Percentiles rank a stretch among this genome's conserved stretches.
These are phyloP conservation scores for Andrena trimmerana DNA, from an alignment of 2,888 invertebrate genomes.

Conservation along the genomic window DNA sequence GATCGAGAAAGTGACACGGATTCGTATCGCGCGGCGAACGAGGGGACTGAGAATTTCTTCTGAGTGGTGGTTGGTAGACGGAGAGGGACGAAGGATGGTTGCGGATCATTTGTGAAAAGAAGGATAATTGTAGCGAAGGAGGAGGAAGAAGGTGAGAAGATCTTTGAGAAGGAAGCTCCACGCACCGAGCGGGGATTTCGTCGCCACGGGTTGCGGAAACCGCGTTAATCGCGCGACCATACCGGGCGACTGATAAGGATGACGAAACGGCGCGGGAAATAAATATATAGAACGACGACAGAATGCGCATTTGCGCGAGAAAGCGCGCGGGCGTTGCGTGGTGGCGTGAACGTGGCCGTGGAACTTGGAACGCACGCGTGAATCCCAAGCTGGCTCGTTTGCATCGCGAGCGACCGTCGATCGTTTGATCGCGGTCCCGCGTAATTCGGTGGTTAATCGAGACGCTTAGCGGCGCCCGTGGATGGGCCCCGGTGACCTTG, in stretches of 20 bases:
- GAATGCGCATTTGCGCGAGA: slow-evolving; percentile 26
- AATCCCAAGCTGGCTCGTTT: slow-evolving; percentile 16
- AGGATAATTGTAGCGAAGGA: too few relatives aligned
- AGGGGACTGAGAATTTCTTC: too few relatives aligned
- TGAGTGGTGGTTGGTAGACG: too few relatives aligned
- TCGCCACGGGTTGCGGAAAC: slow-evolving; percentile 1
- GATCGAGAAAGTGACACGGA: too few relatives aligned
- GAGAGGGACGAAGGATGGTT: too few relatives aligned
- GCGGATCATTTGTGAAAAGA: too few relatives aligned
- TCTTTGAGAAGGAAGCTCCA: not conserved
- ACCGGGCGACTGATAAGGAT: slow-evolving; percentile 55
- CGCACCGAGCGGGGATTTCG: not conserved
- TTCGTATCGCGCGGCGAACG: too few relatives aligned
- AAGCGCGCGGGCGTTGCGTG: slow-evolving; percentile 26
- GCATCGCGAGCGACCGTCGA: not conserved
- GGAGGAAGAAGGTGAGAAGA: too few relatives aligned
- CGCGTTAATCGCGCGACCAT: slow-evolving; percentile 16
- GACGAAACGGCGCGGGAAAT: slow-evolving; percentile 40
- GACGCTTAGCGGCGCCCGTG: not conserved
- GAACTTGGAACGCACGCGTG: slow-evolving; percentile 13
- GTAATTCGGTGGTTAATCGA: not conserved
- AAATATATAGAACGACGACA: slow-evolving; percentile 36
- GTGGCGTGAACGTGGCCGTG: slow-evolving; percentile 30
- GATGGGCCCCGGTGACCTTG: not conserved
- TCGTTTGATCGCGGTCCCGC: not conserved